Evolutionary conservation across 92 coral and sea anemone species (phyloP), one percentile per base, ranked within the genome.

Genomic region (Epizoanthus fatuus): DNA sequence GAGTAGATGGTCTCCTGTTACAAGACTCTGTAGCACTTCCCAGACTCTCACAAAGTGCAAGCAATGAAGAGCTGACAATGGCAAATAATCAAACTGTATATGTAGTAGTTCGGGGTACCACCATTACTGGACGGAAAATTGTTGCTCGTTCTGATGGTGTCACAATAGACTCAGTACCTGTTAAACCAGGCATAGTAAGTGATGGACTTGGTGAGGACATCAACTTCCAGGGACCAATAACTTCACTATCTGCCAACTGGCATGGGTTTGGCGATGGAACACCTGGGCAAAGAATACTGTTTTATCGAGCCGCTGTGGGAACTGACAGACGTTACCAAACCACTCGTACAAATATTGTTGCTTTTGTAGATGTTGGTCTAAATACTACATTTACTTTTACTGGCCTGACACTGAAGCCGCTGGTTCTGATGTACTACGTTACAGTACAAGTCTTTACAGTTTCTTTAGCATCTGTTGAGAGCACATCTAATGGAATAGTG

Each of bases 1-100:
- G 60, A 12, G 60, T 55, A 12, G 60, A 55, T 55, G 60, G 60
- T 55, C 19, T 55, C 60, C 15, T 12, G 15, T 55, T 55, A 55
- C 60, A 55, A n/a, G 60, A 55, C 19, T 55, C 9, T 55, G 13
- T 12, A 55, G 15, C 9, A 13, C 60, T 55, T 55, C 17, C 60
- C 19, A 55, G 60, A n/a, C 19, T 7, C 9, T 55, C 60, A 55
- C 60, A n/a, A 55, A 12, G 60, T 55, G 60, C 60, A 2, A 55
- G 60, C 60, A 55, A 55, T 55, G 60, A 55, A 55, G 60, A 55
- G 19, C 60, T 55, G 60, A 55, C 60, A 55, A 55, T 55, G 60
- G 9, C 60, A 13, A 55, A 55, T n/a, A 55, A 55, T 55, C 60
- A 55, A 55, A 55, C 60, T 13, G 60, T 55, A n/a, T 55, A 55